Evolutionary conservation across 2,797 vertebrate genomes (phyloP), one percentile per base, ranked within the genome.

Genomic region (Atherinosoma microstoma): DNA sequence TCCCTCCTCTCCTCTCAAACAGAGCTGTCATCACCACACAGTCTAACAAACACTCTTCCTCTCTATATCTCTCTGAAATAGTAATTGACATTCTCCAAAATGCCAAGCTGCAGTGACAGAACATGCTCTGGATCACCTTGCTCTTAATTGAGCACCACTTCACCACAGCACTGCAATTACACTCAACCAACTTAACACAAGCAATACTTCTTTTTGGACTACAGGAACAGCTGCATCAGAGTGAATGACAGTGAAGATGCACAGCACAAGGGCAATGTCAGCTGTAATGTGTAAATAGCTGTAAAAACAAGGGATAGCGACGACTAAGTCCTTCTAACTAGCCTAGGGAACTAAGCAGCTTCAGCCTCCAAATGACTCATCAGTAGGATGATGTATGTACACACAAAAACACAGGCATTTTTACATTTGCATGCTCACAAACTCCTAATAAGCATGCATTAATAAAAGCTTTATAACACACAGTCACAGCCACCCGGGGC

Each of bases 21-120:
- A 58, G 78, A 84, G 75, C 79, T 81, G 78, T 85, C 87, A 82
- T 77, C 80, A 49, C 60, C 71, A 73, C 53, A 67, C 64, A 64
- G 57, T 34, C 78, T 32, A 66, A 78, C 79, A 84, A 80, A 79
- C 83, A 75, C 80, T 71, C 75, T 70, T 22, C 63, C 70, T 71
- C 75, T 71, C 68, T 64, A 18, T 62, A 61, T 32, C 79, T 64
- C 78, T 75, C 79, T 78, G 72, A 84, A 85, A 88, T 30, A 80
- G 82, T 82, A 76, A 84, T 85, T 89, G 87, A 90, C 87, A 89
- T 92, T 91, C 78, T 91, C 89, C 84, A 80, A 83, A 84, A 83
- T 63, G 73, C 80, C 68, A 45, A 59, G 64, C 79, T 70, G 73
- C 89, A 76, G 74, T 35, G 65, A 67, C 74, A 71, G 78, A 88